Percentiles rank a stretch among this genome's conserved stretches.
Evolutionary conservation across 2,113 vertebrate species (phyloP).

Genomic region (Rhabdornis inornatus): DNA sequence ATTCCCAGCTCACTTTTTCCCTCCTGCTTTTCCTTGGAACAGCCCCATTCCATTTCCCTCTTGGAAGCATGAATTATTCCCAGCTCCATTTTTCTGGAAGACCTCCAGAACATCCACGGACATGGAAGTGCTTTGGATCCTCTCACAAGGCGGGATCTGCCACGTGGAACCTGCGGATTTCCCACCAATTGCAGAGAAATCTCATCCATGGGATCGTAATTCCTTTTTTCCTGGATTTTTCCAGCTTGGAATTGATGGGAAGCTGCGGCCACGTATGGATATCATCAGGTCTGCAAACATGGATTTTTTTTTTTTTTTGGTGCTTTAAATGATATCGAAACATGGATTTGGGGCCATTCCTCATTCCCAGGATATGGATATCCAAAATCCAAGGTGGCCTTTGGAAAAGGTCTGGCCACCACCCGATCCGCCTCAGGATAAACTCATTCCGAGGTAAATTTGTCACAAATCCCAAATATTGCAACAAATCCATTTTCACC

Average conservation of each 20-base stretch:
- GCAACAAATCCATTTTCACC: background rate
- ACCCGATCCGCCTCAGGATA: accelerated
- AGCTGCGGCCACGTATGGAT: background rate
- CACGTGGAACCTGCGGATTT: background rate
- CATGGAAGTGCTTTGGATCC: background rate
- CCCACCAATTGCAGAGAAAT: background rate
- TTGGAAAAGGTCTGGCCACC: background rate
- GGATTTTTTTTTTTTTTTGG: background rate
- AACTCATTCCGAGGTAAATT: background rate
- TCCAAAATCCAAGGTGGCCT: background rate
- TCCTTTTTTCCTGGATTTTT: background rate
- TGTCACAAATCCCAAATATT: background rate
- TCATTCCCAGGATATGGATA: background rate
- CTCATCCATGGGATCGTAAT: background rate
- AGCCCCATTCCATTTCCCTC: accelerated
- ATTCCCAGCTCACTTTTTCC: background rate
- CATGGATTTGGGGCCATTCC: background rate
- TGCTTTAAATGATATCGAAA: background rate
- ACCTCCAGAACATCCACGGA: background rate
- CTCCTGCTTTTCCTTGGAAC: background rate
- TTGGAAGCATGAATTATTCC: background rate
- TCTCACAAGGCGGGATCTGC: background rate
- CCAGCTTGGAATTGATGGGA: background rate
- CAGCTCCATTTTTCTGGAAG: background rate
- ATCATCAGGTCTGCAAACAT: background rate